phyloP scores from a whole-genome alignment of 2,888 invertebrate genomes.

The Pocota personata region DNA sequence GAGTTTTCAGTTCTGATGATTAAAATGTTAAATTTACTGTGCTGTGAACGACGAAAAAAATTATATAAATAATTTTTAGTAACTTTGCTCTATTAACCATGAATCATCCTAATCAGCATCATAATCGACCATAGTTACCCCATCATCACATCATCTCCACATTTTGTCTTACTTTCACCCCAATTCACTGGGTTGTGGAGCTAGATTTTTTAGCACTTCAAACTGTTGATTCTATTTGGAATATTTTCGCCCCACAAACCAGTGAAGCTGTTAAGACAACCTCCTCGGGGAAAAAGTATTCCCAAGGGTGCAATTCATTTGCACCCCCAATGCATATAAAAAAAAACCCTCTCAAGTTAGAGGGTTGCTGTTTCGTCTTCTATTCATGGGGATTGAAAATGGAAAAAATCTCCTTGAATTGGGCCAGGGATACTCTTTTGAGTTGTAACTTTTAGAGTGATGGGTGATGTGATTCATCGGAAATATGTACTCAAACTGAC shows the following conservation, averaged over 20 bases:
- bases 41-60: neutral
- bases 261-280: neutral
- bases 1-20: too few species aligned
- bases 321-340: conserved; percentile 28
- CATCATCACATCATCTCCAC: neutral
- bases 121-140: neutral
- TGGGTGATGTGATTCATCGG: neutral
- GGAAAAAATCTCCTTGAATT: neutral
- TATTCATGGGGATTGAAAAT: neutral
- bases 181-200: neutral
- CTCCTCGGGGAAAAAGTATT: neutral
- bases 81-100: conserved; percentile 42
- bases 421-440: conserved; percentile 11
- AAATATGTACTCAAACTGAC: neutral
- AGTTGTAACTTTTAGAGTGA: neutral
- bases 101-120: conserved; percentile 49
- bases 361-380: neutral
- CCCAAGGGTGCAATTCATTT: conserved; percentile 59
- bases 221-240: conserved; percentile 55
- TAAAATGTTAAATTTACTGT: too few species aligned
- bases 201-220: conserved; percentile 43
- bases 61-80: conserved; percentile 32
- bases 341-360: neutral
- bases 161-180: neutral
- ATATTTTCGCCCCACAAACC: neutral